A percentile compares a stretch with the other conserved stretches of the same genome.
phyloP scores from a whole-genome alignment of 2,888 invertebrate species.

The Eustalomyia histrio region DNA sequence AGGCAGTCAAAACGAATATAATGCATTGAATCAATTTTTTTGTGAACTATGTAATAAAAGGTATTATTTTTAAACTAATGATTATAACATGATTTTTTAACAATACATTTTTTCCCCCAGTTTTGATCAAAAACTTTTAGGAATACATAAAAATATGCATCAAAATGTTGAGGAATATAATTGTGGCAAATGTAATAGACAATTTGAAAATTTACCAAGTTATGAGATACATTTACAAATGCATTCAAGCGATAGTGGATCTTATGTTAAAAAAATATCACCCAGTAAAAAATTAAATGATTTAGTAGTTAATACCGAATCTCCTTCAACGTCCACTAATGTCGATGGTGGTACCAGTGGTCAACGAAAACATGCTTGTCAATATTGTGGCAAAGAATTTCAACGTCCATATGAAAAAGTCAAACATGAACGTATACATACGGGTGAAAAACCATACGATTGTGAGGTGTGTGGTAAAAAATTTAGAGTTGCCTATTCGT shows the following conservation, averaged over 20 bases:
- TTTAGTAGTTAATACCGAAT: background rate
- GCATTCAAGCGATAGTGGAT: slow-evolving; percentile 79
- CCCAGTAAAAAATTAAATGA: background rate
- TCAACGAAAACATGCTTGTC: slow-evolving; percentile 83
- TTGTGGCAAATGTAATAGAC: slow-evolving; percentile 86
- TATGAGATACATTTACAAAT: slow-evolving; percentile 87
- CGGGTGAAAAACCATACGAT: slow-evolving; percentile 88
- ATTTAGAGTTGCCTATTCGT: slow-evolving; percentile 89
- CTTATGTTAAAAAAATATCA: background rate
- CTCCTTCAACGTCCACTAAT: slow-evolving; percentile 55
- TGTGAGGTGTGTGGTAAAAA: slow-evolving; percentile 90
- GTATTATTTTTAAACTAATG: slow-evolving; percentile 68
- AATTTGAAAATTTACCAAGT: slow-evolving; percentile 84
- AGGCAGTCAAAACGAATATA: slow-evolving; percentile 74
- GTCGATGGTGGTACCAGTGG: slow-evolving; percentile 63
- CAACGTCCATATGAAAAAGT: slow-evolving; percentile 89
- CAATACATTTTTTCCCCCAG: too few species aligned
- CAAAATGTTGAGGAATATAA: slow-evolving; percentile 81
- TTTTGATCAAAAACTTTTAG: slow-evolving; percentile 74
- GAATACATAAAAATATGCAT: slow-evolving; percentile 85
- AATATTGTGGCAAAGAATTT: slow-evolving; percentile 86
- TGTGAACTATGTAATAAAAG: slow-evolving; percentile 82
- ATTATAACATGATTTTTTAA: too few species aligned
- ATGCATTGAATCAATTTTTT: slow-evolving; percentile 78
- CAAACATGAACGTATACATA: slow-evolving; percentile 91